Evolutionary conservation across 2,113 vertebrate genomes (phyloP).

Genomic region (Forbesichthys papilliferus): DNA sequence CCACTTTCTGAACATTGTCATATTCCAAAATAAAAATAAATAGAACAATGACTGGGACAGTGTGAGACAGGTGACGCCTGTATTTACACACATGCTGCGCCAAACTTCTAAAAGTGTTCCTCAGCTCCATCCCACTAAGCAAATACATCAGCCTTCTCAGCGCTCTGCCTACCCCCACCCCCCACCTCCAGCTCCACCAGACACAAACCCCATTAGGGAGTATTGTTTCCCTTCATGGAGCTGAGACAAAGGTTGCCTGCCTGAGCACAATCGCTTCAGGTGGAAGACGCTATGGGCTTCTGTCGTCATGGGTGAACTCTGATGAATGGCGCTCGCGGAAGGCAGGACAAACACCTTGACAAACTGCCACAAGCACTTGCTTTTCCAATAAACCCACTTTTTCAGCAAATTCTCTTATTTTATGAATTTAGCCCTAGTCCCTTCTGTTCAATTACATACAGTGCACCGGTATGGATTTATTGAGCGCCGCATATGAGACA

Average conservation of each 20-base stretch:
- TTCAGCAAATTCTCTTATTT: constrained; percentile 49
- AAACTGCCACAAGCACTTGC: constrained; percentile 29
- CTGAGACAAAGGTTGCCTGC: constrained; percentile 52
- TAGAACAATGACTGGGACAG: not conserved
- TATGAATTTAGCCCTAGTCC: constrained; percentile 57
- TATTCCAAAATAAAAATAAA: too few species aligned
- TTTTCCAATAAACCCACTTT: constrained; percentile 40
- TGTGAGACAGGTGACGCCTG: constrained; percentile 65
- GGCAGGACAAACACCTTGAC: constrained; percentile 21
- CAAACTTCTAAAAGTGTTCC: not conserved
- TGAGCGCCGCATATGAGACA: constrained; percentile 66
- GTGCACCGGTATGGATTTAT: constrained; percentile 69
- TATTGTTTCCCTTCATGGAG: constrained; percentile 57
- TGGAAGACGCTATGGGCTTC: constrained; percentile 56
- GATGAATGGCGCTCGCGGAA: constrained; percentile 52
- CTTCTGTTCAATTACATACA: constrained; percentile 67
- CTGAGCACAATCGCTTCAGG: constrained; percentile 46
- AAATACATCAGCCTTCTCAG: not conserved
- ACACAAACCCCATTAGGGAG: constrained; percentile 28
- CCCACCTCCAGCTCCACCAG: constrained; percentile 7
- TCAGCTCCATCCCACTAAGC: not conserved
- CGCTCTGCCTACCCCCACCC: not conserved
- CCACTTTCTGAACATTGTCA: too few species aligned
- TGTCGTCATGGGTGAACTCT: constrained; percentile 58
- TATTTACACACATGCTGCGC: constrained; percentile 9